phyloP scores from a whole-genome alignment of 2,113 vertebrate genomes.

The Atherinomorus stipes region DNA sequence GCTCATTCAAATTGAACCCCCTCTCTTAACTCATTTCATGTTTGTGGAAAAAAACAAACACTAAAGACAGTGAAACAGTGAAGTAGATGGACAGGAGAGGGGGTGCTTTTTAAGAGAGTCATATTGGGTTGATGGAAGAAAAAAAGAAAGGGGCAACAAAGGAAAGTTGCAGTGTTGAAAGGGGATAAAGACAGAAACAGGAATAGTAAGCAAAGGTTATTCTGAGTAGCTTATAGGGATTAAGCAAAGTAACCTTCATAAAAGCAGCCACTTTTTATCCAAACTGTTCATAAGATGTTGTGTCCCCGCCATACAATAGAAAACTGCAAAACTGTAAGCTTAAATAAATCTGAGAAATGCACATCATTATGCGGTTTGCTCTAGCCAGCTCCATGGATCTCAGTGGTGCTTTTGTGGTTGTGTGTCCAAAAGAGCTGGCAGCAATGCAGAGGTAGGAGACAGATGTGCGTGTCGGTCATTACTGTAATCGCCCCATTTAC shows the following conservation, averaged over 20 bases:
- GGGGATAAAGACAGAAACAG: slow-evolving; percentile 8
- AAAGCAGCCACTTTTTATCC: slow-evolving; percentile 24
- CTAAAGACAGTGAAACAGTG: slow-evolving; percentile 27
- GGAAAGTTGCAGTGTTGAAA: slow-evolving; percentile 18
- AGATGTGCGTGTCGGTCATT: slow-evolving; percentile 82
- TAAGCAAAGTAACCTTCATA: slow-evolving; percentile 38
- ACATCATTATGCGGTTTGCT: slow-evolving; percentile 14
- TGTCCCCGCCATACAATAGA: slow-evolving; percentile 1
- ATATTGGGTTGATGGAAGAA: slow-evolving; percentile 35
- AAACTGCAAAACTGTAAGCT: slow-evolving; percentile 13
- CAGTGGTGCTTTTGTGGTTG: slow-evolving; percentile 11
- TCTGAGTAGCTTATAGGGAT: slow-evolving; percentile 28
- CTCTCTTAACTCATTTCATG: slow-evolving; percentile 48
- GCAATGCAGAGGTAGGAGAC: slow-evolving; percentile 67
- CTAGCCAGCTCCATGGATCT: slow-evolving; percentile 7
- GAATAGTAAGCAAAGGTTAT: slow-evolving; percentile 15
- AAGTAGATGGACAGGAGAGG: slow-evolving; percentile 4
- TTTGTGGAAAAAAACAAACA: slow-evolving; percentile 30
- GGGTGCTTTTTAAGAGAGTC: slow-evolving; percentile 39
- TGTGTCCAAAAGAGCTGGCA: slow-evolving; percentile 59
- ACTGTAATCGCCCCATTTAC: slow-evolving; percentile 82
- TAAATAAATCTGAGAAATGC: slow-evolving; percentile 1
- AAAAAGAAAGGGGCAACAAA: slow-evolving; percentile 1
- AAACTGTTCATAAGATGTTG: slow-evolving; percentile 6
- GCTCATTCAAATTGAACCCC: slow-evolving; percentile 36